phyloP scores from a whole-genome alignment of 2,888 invertebrate genomes.

The Cremastobaeus sp. region DNA sequence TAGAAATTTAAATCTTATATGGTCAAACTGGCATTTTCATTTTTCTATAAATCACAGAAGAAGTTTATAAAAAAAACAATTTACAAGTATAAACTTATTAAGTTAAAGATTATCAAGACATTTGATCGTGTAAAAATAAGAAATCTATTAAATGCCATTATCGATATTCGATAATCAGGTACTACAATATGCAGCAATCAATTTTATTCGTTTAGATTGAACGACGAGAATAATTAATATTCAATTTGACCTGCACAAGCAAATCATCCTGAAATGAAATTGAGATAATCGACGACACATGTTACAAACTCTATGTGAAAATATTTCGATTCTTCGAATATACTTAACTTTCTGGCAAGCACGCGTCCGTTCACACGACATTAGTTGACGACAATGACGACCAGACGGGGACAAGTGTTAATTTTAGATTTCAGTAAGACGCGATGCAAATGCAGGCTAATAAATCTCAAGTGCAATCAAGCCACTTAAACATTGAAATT shows the following conservation, averaged over 20 bases:
- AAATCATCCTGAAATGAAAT: constrained; percentile 6
- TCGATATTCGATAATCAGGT: too few relatives aligned
- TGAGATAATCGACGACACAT: constrained; percentile 41
- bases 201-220: constrained; percentile 29
- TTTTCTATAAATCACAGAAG: too few relatives aligned
- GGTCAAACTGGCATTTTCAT: too few relatives aligned
- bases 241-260: constrained; percentile 9
- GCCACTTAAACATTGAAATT: constrained; percentile 50
- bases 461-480: constrained; percentile 58
- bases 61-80: too few relatives aligned
- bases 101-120: too few relatives aligned
- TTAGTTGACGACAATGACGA: constrained; percentile 62
- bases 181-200: too few relatives aligned
- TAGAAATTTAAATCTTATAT: too few relatives aligned
- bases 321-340: constrained; percentile 60
- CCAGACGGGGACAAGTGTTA: constrained; percentile 62
- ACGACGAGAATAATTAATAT: constrained; percentile 28
- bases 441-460: constrained; percentile 56
- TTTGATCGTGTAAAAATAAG: too few relatives aligned
- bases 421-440: constrained; percentile 61
- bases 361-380: constrained; percentile 59
- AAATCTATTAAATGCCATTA: too few relatives aligned
- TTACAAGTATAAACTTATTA: too few relatives aligned
- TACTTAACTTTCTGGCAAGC: constrained; percentile 62
- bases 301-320: constrained; percentile 34